phyloP scores from a whole-genome alignment of 2,113 vertebrate genomes.

The Vicugna pacos region DNA sequence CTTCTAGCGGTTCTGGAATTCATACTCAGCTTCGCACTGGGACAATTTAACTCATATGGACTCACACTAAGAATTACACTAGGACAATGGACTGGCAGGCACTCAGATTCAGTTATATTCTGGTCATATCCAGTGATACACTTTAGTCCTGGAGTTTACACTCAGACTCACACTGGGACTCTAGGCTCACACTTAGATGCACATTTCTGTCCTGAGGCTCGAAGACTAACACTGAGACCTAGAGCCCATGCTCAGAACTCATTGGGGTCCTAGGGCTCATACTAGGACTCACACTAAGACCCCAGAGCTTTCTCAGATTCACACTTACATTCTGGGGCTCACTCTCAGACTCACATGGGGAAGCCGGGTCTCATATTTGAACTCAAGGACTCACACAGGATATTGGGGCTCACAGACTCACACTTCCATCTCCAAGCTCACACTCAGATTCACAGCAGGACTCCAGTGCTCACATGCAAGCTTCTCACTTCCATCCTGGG shows the following conservation, averaged over 20 bases:
- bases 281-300: neutral
- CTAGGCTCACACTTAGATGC: neutral
- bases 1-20: conserved; percentile 50
- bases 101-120: neutral
- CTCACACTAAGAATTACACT: neutral
- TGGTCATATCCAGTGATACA: neutral
- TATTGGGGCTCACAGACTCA: neutral
- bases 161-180: neutral
- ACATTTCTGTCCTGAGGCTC: neutral
- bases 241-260: neutral
- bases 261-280: neutral
- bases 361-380: neutral
- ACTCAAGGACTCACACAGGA: neutral
- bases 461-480: neutral
- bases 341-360: neutral
- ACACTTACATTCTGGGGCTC: neutral
- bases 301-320: neutral
- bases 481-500: neutral
- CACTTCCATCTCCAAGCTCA: neutral
- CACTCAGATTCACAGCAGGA: neutral
- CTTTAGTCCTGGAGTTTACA: neutral
- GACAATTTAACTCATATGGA: neutral
- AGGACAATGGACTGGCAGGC: neutral
- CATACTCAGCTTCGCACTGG: conserved; percentile 34
- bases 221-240: neutral